Evolutionary conservation across 2,113 vertebrate species (phyloP).

Genomic region (Vidua macroura): DNA sequence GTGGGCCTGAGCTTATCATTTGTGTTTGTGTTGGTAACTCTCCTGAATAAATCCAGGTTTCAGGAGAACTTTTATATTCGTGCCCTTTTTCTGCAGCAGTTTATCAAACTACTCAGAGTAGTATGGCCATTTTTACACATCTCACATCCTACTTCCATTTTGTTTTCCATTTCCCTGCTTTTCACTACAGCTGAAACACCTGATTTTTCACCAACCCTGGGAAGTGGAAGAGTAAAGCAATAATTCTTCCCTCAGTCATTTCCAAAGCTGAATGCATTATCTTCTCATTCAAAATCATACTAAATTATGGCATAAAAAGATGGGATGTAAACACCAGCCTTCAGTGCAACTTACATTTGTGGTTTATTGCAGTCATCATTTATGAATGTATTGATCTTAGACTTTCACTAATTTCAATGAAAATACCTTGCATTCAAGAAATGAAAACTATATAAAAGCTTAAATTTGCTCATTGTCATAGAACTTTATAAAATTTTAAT

Average conservation of each 20-base stretch:
- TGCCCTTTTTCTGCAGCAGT: background rate
- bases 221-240: background rate
- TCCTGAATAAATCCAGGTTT: background rate
- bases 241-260: background rate
- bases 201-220: background rate
- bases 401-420: background rate
- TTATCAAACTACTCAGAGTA: background rate
- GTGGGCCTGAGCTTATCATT: background rate
- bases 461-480: background rate
- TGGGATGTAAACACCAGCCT: background rate
- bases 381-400: background rate
- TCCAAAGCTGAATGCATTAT: background rate
- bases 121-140: background rate
- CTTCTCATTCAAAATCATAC: background rate
- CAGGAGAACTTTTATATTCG: background rate
- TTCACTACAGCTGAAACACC: background rate
- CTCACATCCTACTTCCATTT: background rate
- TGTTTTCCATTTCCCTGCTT: background rate
- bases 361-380: background rate
- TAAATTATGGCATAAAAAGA: background rate
- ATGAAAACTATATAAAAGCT: background rate
- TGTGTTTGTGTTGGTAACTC: background rate
- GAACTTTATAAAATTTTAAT: background rate
- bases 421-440: background rate
- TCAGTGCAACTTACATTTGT: background rate